Conservation (phyloP, 2,113 vertebrate genomes). For the Macrotis lagotis region DNA sequence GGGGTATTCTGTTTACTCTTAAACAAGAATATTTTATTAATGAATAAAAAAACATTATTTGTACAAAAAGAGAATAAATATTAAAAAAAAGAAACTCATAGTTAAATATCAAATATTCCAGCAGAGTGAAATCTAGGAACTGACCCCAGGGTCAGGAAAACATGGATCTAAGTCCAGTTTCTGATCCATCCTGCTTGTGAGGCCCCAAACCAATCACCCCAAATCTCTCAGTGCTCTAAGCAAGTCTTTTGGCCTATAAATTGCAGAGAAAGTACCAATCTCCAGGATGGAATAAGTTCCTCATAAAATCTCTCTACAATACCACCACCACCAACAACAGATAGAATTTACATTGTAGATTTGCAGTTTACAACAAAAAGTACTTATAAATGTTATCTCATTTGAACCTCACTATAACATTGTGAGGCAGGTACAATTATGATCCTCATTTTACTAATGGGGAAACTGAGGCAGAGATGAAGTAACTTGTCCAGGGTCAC, state of each 20-base stretch:
- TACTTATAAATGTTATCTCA: background rate
- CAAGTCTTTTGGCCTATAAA: background rate
- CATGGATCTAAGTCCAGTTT: background rate
- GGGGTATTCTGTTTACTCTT: too few relatives aligned
- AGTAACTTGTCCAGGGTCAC: background rate
- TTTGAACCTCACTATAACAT: background rate
- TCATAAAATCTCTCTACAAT: background rate
- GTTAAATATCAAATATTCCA: background rate
- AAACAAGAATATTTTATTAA: too few relatives aligned
- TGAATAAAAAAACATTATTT: too few relatives aligned
- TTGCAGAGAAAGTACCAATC: background rate
- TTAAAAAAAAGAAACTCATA: too few relatives aligned
- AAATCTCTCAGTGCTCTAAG: background rate
- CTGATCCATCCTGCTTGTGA: background rate
- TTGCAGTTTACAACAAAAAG: background rate
- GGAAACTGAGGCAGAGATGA: background rate
- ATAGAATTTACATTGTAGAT: background rate
- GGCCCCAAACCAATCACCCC: background rate
- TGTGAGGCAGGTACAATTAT: background rate
- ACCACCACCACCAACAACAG: background rate
- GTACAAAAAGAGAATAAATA: too few relatives aligned
- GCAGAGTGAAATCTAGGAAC: background rate
- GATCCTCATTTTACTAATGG: background rate
- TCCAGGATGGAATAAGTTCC: background rate
- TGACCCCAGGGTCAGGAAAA: background rate